Percentiles rank a stretch among this genome's conserved stretches.
These are phyloP conservation scores for Pachyramphus minor DNA, from an alignment of 2,113 vertebrate genomes.

Conservation along the genomic window DNA sequence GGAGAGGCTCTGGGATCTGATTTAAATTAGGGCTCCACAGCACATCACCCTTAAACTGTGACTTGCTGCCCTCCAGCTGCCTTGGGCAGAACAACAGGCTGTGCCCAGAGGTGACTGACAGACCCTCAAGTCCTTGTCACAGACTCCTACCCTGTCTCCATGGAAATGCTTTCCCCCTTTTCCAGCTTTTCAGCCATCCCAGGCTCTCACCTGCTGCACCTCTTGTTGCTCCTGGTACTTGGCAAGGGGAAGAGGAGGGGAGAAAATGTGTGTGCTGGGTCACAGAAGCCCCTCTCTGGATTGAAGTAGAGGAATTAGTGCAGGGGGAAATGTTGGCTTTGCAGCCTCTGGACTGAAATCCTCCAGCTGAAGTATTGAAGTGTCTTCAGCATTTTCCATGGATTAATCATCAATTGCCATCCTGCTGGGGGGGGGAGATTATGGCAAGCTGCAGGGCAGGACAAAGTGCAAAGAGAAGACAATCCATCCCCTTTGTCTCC, in stretches of 20 bases:
- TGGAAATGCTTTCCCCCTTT: not conserved
- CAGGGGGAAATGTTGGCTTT: not conserved
- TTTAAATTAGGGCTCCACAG: not conserved
- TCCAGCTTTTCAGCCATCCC: not conserved
- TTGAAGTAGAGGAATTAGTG: not conserved
- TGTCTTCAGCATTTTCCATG: not conserved
- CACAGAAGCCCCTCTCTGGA: not conserved
- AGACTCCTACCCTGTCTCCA: not conserved
- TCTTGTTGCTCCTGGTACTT: not conserved
- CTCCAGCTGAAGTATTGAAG: not conserved
- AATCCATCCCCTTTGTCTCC: not conserved
- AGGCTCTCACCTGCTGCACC: not conserved
- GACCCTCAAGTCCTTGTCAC: not conserved
- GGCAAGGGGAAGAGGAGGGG: not conserved
- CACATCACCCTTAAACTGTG: not conserved
- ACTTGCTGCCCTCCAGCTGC: slow-evolving; percentile 68
- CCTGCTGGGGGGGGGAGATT: not conserved
- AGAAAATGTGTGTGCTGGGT: not conserved
- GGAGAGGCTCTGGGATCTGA: not conserved
- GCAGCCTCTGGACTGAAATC: not conserved
- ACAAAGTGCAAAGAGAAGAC: not conserved
- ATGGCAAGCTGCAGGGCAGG: not conserved
- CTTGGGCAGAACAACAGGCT: not conserved
- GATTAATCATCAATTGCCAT: slow-evolving; percentile 26
- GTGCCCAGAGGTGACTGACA: not conserved